Conservation (phyloP, 1,140 invertebrate genomes). For the Drosophila tani region DNA sequence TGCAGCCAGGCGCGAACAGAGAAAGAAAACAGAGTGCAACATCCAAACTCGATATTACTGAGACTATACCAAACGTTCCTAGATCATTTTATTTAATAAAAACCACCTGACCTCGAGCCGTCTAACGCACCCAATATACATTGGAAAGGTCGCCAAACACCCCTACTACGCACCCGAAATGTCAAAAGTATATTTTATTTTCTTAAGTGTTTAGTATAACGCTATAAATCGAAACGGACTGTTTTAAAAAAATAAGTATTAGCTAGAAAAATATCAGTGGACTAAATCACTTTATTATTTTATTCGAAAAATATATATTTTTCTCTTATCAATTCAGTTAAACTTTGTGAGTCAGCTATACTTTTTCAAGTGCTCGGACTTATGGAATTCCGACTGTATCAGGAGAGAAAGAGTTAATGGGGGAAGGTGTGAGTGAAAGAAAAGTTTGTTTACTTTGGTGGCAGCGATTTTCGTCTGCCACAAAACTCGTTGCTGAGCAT, state of each 20-base stretch:
- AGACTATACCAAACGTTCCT: background rate
- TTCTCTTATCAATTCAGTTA: background rate
- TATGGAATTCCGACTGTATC: background rate
- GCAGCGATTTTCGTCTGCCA: constrained; percentile 50
- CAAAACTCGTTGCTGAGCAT: constrained; percentile 66
- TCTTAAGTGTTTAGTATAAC: background rate
- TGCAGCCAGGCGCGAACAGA: constrained; percentile 34
- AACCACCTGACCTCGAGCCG: background rate
- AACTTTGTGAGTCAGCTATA: background rate
- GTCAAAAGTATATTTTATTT: background rate
- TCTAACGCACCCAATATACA: no score
- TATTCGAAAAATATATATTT: background rate
- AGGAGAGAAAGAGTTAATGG: constrained; percentile 8
- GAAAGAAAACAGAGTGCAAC: constrained; percentile 25
- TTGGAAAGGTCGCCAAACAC: no score
- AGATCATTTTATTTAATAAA: background rate
- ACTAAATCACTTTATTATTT: background rate
- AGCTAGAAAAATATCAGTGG: background rate
- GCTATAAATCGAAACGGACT: no score
- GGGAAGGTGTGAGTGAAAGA: constrained; percentile 14
- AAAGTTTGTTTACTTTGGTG: constrained; percentile 75
- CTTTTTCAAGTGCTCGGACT: background rate
- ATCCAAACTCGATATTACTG: background rate
- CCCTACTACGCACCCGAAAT: no score
- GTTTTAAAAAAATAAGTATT: background rate